Base-by-base conservation (phyloP, 92 coral and sea anemone genomes). In the Epizoanthus rinbou region DNA sequence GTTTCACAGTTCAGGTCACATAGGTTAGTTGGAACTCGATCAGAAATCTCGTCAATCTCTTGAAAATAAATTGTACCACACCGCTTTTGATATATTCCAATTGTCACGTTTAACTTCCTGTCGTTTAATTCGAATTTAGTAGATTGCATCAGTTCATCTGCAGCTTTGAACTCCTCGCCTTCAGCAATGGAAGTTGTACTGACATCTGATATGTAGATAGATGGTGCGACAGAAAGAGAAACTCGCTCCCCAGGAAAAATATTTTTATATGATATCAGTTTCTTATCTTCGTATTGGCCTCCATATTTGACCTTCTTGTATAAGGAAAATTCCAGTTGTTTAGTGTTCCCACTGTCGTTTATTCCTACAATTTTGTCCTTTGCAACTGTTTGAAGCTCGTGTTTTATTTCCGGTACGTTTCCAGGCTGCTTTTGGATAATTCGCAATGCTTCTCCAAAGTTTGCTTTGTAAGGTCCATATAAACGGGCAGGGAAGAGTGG, bases 51-150 rank as follows among this genome's bases (percentile, higher is more conserved):
- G 11, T 19, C 39, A 72, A 45, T 72, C 60, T 72, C 76, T 72
- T n/a, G n/a, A 21, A 72, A 72, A 72, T 21, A 72, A 9, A 72
- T 47, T 23, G 47, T 16, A 13, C 76, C 76, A 16, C 45, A 19
- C 2, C 35, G 35, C 19, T 8, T 47, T 52, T 72, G 76, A 14
- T 43, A 72, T 21, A 45, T 45, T 8, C 76, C 76, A 17, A 72
- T 72, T 72, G 76, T 72, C 45, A 72, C 5, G 43, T 57, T 59
- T 19, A 72, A 47, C 57, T 47, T 59, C 8, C 23, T 72, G 58
- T 72, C 59, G 9, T 72, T 72, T 47, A 72, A 31, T 21, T 72
- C 76, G 52, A 72, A 72, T 59, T 72, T 72, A 18, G 59, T 72
- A 33, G 76, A 22, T 7, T 43, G 76, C 45, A 19, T 47, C 24